A percentile compares a stretch with the other conserved stretches of the same genome.
phyloP scores from a whole-genome alignment of 2,113 vertebrate species.

The Notothenia rossii region DNA sequence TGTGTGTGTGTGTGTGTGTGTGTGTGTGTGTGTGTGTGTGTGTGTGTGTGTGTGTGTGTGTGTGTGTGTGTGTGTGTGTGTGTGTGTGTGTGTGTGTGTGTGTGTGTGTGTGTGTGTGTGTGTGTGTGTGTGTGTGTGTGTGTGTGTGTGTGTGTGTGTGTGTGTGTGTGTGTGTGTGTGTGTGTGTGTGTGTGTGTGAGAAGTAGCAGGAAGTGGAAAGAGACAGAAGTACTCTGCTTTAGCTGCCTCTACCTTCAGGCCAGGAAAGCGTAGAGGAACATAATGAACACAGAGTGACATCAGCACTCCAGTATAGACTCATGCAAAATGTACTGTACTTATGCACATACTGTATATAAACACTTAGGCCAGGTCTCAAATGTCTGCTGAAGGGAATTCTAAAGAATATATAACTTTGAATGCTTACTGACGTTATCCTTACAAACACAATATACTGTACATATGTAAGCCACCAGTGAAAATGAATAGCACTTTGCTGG shows the following conservation, averaged over 20 bases:
- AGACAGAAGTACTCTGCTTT: constrained; percentile 66
- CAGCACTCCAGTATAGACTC: constrained; percentile 7
- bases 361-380: constrained; percentile 26
- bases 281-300: constrained; percentile 12
- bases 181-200: constrained; percentile 30
- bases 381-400: constrained; percentile 21
- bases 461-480: constrained; percentile 2
- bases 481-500: constrained; percentile 23
- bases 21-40: too few relatives aligned
- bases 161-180: too few relatives aligned
- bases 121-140: too few relatives aligned
- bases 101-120: too few relatives aligned
- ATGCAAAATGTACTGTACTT: constrained; percentile 6
- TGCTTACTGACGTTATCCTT: constrained; percentile 11
- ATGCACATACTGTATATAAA: constrained; percentile 18
- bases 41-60: too few relatives aligned
- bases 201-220: constrained; percentile 63
- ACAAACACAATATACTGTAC: not conserved
- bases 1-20: too few relatives aligned
- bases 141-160: too few relatives aligned
- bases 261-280: constrained; percentile 19
- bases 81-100: too few relatives aligned
- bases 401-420: constrained; percentile 40
- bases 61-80: not conserved
- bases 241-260: constrained; percentile 58